Base-by-base conservation (phyloP, 2,113 vertebrate genomes). In the Empidonax traillii region DNA sequence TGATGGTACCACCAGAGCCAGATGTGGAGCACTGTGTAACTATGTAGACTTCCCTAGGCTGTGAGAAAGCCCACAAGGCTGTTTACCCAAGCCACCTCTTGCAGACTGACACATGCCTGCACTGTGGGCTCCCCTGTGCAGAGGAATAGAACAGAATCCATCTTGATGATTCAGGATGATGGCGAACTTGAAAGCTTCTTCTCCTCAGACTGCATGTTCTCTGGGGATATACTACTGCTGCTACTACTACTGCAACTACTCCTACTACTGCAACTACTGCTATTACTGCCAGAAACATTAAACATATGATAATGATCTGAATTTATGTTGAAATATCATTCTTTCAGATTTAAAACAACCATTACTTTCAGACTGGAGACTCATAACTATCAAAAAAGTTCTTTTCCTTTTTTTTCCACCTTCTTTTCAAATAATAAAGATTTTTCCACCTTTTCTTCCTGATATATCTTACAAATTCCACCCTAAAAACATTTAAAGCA, bases 61-160 rank as follows among this genome's bases (percentile, higher is more conserved):
- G 3, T 8, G 4, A 59, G 39, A 75, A 92, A 74, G 24, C 18
- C 67, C 74, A 31, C 12, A 5, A 20, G 28, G 46, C 8, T 2
- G 25, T 71, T 46, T 49, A n/a, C 8, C 30, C 9, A 30, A 31
- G 44, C 5, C 11, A 63, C n/a, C 13, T 31, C 33, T 59, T 47
- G 30, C 56, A 37, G 67, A 55, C 33, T 3, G 3, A n/a, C 16
- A 20, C 2, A 0, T 23, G 14, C 18, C 3, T 1, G 25, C 37
- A 19, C 3, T 39, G 30, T 12, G 9, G 43, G 27, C 43, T 78
- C n/a, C 24, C 14, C 20, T 28, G 20, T 4, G 19, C 14, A 68
- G 43, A 28, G n/a, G 43, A 85, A 74, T 8, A 20, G 35, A 78
- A 37, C 31, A 58, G 33, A 8, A 55, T 15, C 35, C 3, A 2